Evolutionary conservation across 1,140 invertebrate species (phyloP), one percentile per base, ranked within the genome.

Genomic region (Tetranychus urticae): DNA sequence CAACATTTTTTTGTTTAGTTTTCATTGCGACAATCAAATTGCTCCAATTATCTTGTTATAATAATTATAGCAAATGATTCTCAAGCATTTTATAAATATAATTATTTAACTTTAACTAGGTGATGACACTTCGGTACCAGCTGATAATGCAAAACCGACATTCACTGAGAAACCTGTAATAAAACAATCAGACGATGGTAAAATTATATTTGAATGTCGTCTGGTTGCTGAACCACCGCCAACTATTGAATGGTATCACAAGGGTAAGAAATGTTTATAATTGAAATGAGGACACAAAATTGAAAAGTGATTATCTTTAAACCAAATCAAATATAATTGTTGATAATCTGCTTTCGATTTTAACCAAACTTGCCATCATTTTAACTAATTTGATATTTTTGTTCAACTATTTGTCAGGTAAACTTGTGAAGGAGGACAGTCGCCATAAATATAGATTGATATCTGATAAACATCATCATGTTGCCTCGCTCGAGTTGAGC

Each of bases 131-230:
- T 59, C 65, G 45, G 62, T 63, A n/a, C 62, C 64, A 12, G 66
- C 64, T 45, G 84, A 88, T 72, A 88, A 84, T 70, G 84, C 87
- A 71, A 88, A 87, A 75, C 90, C 90, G 58, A 90, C 86, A 62
- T 97, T 97, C 77, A 92, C 88, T 66, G 88, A 93, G 79, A 81
- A 91, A 75, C 91, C 91, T 35, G 79, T 88, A 68, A 97, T 94
- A 71, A 81, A 86, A 74, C 91, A 97, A 78, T 85, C 84, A 64
- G 88, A 93, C 66, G 87, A 91, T 76, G 86, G 86, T 69, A 88
- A 84, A 73, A 88, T 97, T 68, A 83, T 83, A 64, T 92, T 97
- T 75, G 88, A 94, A 77, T 94, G 89, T 77, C 79, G 88, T 77
- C 84, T 93, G 70, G 87, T 88, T 67, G 89, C 88, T 68, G 89